Percentiles rank a stretch among this genome's conserved stretches.
Conservation (phyloP, 1,140 invertebrate genomes). For the Hypothenemus hampei region DNA sequence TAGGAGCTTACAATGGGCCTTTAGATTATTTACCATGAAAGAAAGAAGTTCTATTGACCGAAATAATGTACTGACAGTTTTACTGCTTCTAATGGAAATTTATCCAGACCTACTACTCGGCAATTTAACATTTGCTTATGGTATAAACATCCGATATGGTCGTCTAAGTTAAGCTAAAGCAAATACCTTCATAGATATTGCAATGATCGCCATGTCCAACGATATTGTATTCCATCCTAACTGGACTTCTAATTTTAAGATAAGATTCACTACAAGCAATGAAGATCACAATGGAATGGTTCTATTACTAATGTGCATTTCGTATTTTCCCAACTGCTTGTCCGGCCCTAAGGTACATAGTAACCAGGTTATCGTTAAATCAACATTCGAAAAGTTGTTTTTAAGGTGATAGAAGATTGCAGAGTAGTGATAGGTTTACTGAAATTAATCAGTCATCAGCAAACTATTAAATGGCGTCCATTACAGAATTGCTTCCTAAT, state of each 20-base stretch:
- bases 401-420: slow-evolving; percentile 21
- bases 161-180: too few species aligned
- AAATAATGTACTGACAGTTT: slow-evolving; percentile 16
- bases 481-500: slow-evolving; percentile 7
- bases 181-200: not conserved
- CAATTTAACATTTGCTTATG: slow-evolving; percentile 22
- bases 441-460: slow-evolving; percentile 12
- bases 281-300: not conserved
- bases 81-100: slow-evolving; percentile 14
- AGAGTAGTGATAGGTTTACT: slow-evolving; percentile 20
- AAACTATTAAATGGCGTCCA: slow-evolving; percentile 13
- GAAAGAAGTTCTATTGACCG: slow-evolving; percentile 1
- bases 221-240: not conserved
- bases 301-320: not conserved
- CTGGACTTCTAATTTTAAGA: not conserved
- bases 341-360: not conserved
- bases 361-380: slow-evolving; percentile 9
- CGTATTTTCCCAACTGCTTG: not conserved
- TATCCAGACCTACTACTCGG: slow-evolving; percentile 18
- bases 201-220: not conserved
- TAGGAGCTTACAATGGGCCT: slow-evolving; percentile 23
- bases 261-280: not conserved
- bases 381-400: not conserved
- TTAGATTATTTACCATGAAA: slow-evolving; percentile 11
- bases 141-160: slow-evolving; percentile 1